Base-by-base conservation (phyloP, 2,113 vertebrate genomes). In the Acrocephalus kingi region DNA sequence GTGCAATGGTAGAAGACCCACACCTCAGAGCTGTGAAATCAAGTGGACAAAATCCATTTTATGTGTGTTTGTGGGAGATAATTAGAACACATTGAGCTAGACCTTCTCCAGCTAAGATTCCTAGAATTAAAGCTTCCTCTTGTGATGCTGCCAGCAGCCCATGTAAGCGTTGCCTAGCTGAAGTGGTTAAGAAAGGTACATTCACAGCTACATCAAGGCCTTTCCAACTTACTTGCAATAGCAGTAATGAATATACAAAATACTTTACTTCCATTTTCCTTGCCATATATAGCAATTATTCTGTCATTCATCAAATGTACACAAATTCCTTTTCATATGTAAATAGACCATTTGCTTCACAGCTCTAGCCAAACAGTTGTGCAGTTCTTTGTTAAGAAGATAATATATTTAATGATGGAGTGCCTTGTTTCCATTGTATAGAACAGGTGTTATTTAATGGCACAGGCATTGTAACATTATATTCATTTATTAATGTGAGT, bases 331-430 rank as follows among this genome's bases (percentile, higher is more conserved):
- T 96, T 96, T 95, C 95, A 87, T 72, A 78, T 84, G 93, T 87
- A 94, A 93, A 97, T 89, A 94, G 8, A 52, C 76, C 79, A 66
- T 89, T 93, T 96, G 93, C 93, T 96, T 96, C 84, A 90, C 63
- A 54, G 93, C n/a, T 90, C 75, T 62, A 94, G 88, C 88, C 94
- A 95, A 96, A 96, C 81, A 89, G 74, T 92, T 91, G 93, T 80
- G 83, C 75, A 55, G 83, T 67, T 89, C 91, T 96, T 94, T 94
- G 94, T 96, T 59, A 79, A 84, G 85, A 91, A 89, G 75, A 92
- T 72, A 94, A 91, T 75, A 75, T 52, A 86, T 92, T 84, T 84
- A 89, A 92, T 95, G 86, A 86, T 1, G 13, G 51, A 89, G 73
- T 75, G 63, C 72, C 67, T 83, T 82, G 87, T 88, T 94, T 92